Conservation (phyloP, 2,797 vertebrate species). For the Phalanger gymnotis region DNA sequence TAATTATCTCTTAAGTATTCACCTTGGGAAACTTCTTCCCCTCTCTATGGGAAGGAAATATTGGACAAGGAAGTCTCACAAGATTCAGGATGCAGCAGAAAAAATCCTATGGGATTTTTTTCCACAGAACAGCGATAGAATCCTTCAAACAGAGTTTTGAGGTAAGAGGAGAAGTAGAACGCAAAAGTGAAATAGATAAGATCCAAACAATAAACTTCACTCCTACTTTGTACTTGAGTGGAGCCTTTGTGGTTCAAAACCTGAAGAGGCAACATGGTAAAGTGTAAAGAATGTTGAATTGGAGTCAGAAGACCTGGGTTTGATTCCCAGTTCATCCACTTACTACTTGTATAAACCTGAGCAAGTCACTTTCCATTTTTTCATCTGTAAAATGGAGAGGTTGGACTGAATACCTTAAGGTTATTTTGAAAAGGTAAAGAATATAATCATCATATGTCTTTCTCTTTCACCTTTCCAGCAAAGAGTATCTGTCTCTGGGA, state of each 20-base stretch:
- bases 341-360: neutral
- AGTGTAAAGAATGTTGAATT: neutral
- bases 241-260: neutral
- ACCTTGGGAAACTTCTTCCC: too few relatives aligned
- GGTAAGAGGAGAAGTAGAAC: neutral
- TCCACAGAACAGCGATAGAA: neutral
- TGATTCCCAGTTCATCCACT: neutral
- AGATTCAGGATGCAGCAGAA: neutral
- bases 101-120: neutral
- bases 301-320: neutral
- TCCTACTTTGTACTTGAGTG: neutral
- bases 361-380: neutral
- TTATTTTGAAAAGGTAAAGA: neutral
- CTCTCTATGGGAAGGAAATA: neutral
- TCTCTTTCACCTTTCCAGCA: neutral
- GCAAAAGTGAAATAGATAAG: neutral
- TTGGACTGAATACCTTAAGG: neutral
- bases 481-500: neutral
- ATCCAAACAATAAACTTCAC: neutral
- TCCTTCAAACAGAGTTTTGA: neutral
- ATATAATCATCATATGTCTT: neutral
- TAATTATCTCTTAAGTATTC: neutral
- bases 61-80: neutral
- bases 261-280: neutral
- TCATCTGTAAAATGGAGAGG: neutral